Base-by-base conservation (phyloP, 2,113 vertebrate genomes). In the Crypturellus undulatus region DNA sequence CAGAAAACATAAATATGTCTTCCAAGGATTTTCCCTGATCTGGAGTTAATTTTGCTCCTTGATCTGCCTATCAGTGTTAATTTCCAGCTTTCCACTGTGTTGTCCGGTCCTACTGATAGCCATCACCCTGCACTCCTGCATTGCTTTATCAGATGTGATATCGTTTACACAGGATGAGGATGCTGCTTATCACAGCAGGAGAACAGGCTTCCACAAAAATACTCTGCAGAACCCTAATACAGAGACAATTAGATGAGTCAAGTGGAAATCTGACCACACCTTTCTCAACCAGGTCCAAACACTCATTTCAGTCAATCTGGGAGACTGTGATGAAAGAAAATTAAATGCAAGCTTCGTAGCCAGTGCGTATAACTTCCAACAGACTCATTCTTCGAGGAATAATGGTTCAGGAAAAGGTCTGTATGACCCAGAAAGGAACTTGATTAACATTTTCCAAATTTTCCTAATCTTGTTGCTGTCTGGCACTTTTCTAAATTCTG, bases 21-120 rank as follows among this genome's bases (percentile, higher is more conserved):
- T 72, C 84, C 59, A 45, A 73, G 30, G 40, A 75, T 96, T 92
- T 92, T n/a, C 43, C 70, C 47, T 32, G 69, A 84, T 92, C 72
- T 89, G 42, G 16, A 81, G 19, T 47, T 90, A 59, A 83, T 84
- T 94, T 56, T 30, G 2, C 13, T 88, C 11, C 52, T 76, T n/a
- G 24, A 24, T 7, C 9, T 92, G 58, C 5, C 16, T 56, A 80
- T 22, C 3, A 58, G 32, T 32, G 22, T 14, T 83, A 34, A 43
- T 68, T 94, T 89, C 22, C 17, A 80, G 9, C 22, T 64, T 21
- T 47, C 0, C 20, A 4, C 2, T 78, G 38, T 58, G 4, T 45
- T 26, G 17, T 38, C 43, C 36, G n/a, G 5, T 49, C 62, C 45
- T 36, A 28, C 4, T 45, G n/a, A 6, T 34, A 93, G 19, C 30